Evolutionary conservation across 30 jellyfish, hydroid and myxozoan species (phyloP), one percentile per base, ranked within the genome.

Genomic region (Pseudorhiza aurosa): DNA sequence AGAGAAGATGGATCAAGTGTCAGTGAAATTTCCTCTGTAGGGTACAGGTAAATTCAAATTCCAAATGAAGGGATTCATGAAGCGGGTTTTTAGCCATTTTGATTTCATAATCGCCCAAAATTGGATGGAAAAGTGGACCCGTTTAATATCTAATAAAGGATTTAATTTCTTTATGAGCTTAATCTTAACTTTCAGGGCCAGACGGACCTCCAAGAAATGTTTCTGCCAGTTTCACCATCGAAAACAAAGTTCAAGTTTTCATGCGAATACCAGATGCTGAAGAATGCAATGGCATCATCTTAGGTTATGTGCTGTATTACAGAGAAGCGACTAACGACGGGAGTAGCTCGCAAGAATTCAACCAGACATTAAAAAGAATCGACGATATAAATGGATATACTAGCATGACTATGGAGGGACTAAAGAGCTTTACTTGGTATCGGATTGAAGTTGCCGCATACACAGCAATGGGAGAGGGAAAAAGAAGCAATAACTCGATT

Each of bases 201-300:
- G 91, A 86, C 46, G 92, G 96, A 8, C 96, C 91, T 1, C 96
- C 96, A 25, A 77, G 30, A 36, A 77, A 75, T 45, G 68, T 86
- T 30, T 6, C 81, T 1, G 57, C 32, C 22, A 35, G 14, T 22
- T 35, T 72, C 12, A 47, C 36, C 3, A 33, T 12, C 22, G 76
- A 59, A 4, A 43, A 26, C 29, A 43, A 65, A 1, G 71, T 86
- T 12, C 49, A 21, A 22, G 36, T 86, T 2, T 6, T 19, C 4
- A 42, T 86, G 80, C 25, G 21, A 25, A 76, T 59, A 1, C 96
- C 96, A 3, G 46, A 24, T 14, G 17, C 5, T 1, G 45, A 75
- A 0, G 29, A 2, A 11, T 9, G 55, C 3, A 86, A 86, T 68
- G 96, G 96, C 12, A 56, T 86, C 28, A 77, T 86, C 21, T 4